phyloP scores from a whole-genome alignment of 2,797 vertebrate genomes.

The Acanthis flammea region DNA sequence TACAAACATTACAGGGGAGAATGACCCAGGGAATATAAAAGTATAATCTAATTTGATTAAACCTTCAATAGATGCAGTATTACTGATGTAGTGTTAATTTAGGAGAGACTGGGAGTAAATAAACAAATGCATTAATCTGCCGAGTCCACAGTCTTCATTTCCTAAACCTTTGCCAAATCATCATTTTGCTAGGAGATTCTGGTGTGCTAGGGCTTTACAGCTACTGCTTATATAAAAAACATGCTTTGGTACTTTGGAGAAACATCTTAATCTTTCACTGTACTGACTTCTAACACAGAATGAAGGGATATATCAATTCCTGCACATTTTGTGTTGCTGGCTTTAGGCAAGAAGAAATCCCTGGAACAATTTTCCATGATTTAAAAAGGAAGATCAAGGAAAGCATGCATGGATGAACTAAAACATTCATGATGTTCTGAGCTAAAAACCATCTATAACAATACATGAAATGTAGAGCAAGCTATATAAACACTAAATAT shows the following conservation, averaged over 20 bases:
- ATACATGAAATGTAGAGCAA: not conserved
- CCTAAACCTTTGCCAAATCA: not conserved
- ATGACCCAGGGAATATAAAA: not conserved
- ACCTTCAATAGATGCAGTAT: not conserved
- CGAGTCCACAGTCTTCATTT: slow-evolving; percentile 6
- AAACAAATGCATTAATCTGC: slow-evolving; percentile 20
- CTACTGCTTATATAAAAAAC: not conserved
- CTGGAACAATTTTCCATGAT: not conserved
- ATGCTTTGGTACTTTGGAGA: not conserved
- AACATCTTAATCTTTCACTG: slow-evolving; percentile 4
- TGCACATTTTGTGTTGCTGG: not conserved
- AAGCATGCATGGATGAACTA: not conserved
- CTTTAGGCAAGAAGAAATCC: not conserved
- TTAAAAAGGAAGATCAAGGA: not conserved
- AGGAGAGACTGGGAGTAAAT: not conserved
- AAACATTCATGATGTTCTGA: not conserved
- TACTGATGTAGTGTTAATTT: not conserved
- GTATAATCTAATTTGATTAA: not conserved
- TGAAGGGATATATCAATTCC: not conserved
- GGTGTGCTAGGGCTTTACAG: not conserved
- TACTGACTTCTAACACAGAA: not conserved
- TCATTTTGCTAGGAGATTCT: not conserved
- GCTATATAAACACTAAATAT: not conserved
- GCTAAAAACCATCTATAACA: not conserved
- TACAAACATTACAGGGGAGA: not conserved